phyloP scores from a whole-genome alignment of 92 coral and sea anemone species.

The Heteractis magnifica region DNA sequence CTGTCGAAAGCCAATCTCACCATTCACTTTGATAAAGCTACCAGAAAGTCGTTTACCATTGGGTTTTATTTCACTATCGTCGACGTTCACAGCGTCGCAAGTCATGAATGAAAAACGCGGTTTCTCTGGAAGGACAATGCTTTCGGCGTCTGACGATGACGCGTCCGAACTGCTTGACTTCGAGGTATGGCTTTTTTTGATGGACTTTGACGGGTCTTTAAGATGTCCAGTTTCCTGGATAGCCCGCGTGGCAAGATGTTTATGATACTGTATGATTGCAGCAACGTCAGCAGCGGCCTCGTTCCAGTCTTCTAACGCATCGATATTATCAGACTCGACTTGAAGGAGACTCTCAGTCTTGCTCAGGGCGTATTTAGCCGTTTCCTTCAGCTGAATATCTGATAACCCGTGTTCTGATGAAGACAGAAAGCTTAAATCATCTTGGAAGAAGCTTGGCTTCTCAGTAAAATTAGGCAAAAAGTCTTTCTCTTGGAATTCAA shows the following conservation, averaged over 20 bases:
- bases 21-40: slow-evolving; percentile 1
- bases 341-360: slow-evolving; percentile 34
- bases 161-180: slow-evolving; percentile 65
- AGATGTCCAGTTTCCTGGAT: slow-evolving; percentile 45
- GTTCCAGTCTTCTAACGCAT: slow-evolving; percentile 14
- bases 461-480: slow-evolving; percentile 22
- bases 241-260: slow-evolving; percentile 32
- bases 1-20: slow-evolving; percentile 17
- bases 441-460: slow-evolving; percentile 11
- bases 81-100: slow-evolving; percentile 70
- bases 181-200: slow-evolving; percentile 26
- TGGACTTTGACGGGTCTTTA: slow-evolving; percentile 35
- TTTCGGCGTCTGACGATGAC: slow-evolving; percentile 85
- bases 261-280: slow-evolving; percentile 49
- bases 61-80: slow-evolving; percentile 7
- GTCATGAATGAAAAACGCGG: slow-evolving; percentile 80
- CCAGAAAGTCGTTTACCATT: slow-evolving; percentile 13
- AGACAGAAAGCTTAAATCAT: slow-evolving; percentile 8
- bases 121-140: slow-evolving; percentile 76
- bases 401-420: slow-evolving; percentile 12
- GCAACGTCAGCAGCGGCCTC: slow-evolving; percentile 48
- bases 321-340: slow-evolving; percentile 32
- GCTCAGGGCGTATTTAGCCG: slow-evolving; percentile 43
- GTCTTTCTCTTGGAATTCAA: slow-evolving; percentile 32
- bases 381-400: slow-evolving; percentile 31